Base-by-base conservation (phyloP, 2,888 invertebrate species). In the Choreutis nemorana region DNA sequence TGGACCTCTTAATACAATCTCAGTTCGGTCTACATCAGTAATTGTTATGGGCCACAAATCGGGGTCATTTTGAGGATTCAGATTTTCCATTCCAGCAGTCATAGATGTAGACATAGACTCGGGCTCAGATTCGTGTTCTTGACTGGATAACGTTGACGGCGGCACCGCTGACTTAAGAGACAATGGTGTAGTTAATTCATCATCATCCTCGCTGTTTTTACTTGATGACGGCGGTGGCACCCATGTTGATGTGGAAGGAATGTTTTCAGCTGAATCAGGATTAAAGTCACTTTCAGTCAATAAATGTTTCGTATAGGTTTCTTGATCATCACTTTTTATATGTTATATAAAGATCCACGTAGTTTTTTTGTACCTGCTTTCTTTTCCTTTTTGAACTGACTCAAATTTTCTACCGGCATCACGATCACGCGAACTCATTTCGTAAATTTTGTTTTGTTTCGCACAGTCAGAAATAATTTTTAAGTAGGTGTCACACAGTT, bases 361-460 rank as follows among this genome's bases (percentile, higher is more conserved):
- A 32, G 29, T 25, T 32, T 32, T 32, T 29, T 32, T 32, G 4
- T 29, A 26, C 25, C 32, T 29, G 29, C 32, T 32, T 32, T 29
- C 32, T 32, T 32, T 28, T 28, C 26, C 28, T 23, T 28, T 32
- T 32, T 28, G 28, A 28, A 32, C 32, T 32, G 32, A 32, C 25
- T 32, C 32, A 28, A 32, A 32, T 32, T 32, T 32, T 32, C 32
- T 29, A 32, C 32, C 23, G 28, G 32, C 32, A 32, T 32, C 32
- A 29, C 28, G 32, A 32, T 32, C 28, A 32, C 28, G 29, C 32
- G 32, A 32, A 32, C 29, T 32, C 32, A 32, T 32, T 32, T 32
- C 32, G 32, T 32, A 32, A 32, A 32, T 29, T 29, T 27, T 32
- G 27, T 31, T 31, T 31, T 31, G 31, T 22, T 27, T 28, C 31